Evolutionary conservation across 2,113 vertebrate genomes (phyloP).

Genomic region (Pygathrix nemaeus): DNA sequence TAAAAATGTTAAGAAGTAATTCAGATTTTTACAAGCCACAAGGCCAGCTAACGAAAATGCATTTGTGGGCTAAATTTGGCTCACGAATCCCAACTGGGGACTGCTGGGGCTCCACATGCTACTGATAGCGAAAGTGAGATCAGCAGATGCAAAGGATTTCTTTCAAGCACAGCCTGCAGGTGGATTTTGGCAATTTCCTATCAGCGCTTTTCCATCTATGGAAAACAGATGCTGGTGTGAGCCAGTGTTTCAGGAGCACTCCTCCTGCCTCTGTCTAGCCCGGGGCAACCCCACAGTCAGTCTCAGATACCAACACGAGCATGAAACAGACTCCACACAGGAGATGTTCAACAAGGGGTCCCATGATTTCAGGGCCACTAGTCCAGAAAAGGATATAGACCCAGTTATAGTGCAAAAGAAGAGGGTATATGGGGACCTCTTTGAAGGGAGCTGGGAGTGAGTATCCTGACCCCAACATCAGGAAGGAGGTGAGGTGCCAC

Average conservation of each 20-base stretch:
- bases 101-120: background rate
- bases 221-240: background rate
- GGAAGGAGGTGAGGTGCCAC: background rate
- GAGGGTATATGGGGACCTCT: background rate
- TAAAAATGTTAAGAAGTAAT: constrained; percentile 18
- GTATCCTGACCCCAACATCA: background rate
- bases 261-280: background rate
- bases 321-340: background rate
- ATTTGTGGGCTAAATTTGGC: background rate
- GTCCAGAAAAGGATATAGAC: background rate
- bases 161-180: background rate
- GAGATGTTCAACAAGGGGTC: background rate
- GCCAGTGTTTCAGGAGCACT: background rate
- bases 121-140: background rate
- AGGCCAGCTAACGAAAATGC: background rate
- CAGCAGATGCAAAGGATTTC: background rate
- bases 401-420: background rate
- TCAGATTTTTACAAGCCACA: background rate
- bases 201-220: background rate
- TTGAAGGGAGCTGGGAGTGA: background rate
- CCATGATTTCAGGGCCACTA: background rate
- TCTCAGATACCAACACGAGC: background rate
- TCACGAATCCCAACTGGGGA: background rate
- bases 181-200: background rate
- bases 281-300: background rate